Conservation (phyloP, 2,113 vertebrate species). For the Cyprinodon variegatus region DNA sequence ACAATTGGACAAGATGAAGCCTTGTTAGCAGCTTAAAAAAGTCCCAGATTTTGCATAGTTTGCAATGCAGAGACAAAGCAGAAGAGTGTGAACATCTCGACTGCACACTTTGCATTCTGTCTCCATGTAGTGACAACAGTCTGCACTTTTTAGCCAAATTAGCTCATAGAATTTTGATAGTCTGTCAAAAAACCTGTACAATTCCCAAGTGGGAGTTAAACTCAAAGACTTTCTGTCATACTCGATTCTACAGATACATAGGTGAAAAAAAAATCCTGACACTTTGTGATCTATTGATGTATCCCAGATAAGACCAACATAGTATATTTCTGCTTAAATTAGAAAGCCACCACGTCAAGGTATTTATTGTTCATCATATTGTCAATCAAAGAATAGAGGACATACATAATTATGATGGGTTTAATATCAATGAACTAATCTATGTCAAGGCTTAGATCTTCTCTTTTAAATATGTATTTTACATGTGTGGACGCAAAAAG, state of each 20-base stretch:
- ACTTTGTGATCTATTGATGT: background rate
- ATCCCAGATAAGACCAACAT: background rate
- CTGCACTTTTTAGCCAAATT: slow-evolving; percentile 1
- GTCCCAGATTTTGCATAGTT: slow-evolving; percentile 31
- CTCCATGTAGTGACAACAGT: background rate
- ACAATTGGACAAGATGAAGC: slow-evolving; percentile 36
- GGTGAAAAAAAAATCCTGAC: background rate
- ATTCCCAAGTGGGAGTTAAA: background rate
- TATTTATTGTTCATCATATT: background rate
- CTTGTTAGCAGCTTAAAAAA: slow-evolving; percentile 39
- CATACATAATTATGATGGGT: background rate
- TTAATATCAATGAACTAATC: background rate
- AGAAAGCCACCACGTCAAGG: background rate
- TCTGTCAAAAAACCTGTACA: background rate
- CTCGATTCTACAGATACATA: background rate
- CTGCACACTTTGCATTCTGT: background rate
- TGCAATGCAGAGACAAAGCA: background rate
- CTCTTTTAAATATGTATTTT: background rate
- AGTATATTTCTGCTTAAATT: background rate
- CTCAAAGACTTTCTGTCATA: background rate
- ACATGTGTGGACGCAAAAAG: background rate
- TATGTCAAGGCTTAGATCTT: background rate
- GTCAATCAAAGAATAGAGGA: background rate
- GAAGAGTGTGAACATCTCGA: background rate
- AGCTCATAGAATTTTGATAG: background rate